phyloP scores from a whole-genome alignment of 2,113 vertebrate species.

The Naja naja region DNA sequence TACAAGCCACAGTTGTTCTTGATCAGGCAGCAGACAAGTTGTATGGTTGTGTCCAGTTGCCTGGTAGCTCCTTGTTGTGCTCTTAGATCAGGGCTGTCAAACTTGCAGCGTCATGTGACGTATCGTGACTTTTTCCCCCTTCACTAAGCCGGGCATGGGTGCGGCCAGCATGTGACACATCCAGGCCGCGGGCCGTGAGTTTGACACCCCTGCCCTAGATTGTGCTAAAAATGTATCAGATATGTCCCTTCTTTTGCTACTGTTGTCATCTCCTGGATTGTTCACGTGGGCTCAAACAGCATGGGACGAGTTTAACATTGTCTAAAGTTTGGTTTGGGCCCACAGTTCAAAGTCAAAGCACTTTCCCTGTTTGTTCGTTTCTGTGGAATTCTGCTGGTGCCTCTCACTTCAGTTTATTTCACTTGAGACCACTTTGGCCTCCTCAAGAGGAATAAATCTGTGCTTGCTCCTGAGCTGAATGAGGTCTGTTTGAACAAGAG shows the following conservation, averaged over 20 bases:
- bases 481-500: background rate
- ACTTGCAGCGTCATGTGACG: no score
- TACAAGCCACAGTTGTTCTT: background rate
- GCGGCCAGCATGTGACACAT: no score
- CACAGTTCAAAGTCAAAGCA: background rate
- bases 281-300: conserved; percentile 18
- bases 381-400: background rate
- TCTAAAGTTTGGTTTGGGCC: background rate
- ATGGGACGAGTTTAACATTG: background rate
- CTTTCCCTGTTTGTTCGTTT: background rate
- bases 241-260: conserved; percentile 12
- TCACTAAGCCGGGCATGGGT: no score
- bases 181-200: no score
- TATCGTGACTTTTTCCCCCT: no score
- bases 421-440: background rate
- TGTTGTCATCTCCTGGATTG: conserved; percentile 6
- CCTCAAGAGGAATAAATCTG: background rate
- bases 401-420: background rate
- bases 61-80: background rate
- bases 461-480: background rate
- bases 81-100: background rate
- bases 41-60: no score
- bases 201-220: background rate
- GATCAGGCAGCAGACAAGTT: no score
- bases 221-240: conserved; percentile 52